These are phyloP conservation scores for Chrysemys picta DNA, from an alignment of 2,113 vertebrate species.

Conservation along the genomic window DNA sequence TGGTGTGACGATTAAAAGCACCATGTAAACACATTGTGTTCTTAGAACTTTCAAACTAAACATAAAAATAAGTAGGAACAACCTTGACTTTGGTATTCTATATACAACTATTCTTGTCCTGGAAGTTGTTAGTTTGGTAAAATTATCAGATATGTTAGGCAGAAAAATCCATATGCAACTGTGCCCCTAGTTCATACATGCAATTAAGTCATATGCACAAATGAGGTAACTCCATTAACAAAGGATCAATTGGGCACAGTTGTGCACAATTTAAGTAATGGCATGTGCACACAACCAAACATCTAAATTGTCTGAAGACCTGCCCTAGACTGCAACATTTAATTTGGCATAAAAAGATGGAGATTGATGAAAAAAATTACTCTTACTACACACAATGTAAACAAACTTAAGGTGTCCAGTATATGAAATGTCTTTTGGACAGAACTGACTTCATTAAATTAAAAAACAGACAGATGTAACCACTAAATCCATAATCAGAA, in stretches of 20 bases:
- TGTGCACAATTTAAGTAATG: background rate
- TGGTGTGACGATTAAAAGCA: background rate
- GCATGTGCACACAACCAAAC: background rate
- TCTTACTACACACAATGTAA: background rate
- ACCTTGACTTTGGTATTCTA: background rate
- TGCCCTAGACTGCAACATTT: background rate
- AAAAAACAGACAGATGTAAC: constrained; percentile 35
- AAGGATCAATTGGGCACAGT: background rate
- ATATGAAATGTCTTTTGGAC: constrained; percentile 50
- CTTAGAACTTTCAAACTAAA: background rate
- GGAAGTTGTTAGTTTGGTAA: background rate
- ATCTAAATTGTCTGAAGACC: background rate
- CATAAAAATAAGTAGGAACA: background rate
- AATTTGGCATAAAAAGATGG: background rate
- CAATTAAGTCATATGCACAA: background rate
- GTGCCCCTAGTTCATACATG: background rate
- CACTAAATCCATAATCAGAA: background rate
- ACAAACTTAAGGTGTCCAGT: background rate
- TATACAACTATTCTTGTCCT: background rate
- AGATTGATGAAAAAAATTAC: background rate
- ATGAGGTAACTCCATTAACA: background rate
- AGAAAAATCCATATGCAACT: background rate
- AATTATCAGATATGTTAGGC: background rate
- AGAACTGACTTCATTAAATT: constrained; percentile 17
- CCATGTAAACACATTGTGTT: background rate